Conservation (phyloP, 2,888 invertebrate genomes). For the Unio pictorum region DNA sequence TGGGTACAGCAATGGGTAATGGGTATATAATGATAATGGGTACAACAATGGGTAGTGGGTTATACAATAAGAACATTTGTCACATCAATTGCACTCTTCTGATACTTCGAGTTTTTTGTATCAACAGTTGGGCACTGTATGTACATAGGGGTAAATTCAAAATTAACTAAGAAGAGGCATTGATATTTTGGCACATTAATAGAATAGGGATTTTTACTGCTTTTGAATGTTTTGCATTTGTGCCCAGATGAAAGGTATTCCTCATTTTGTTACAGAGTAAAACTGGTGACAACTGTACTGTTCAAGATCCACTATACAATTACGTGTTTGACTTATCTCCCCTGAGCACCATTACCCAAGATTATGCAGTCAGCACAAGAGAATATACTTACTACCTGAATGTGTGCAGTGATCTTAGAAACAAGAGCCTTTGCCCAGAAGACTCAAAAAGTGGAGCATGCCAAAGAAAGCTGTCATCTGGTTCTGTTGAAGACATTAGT, state of each 20-base stretch:
- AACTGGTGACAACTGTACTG: constrained; percentile 57
- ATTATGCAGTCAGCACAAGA: constrained; percentile 49
- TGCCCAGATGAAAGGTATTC: too few species aligned
- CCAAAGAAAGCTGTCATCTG: constrained; percentile 35
- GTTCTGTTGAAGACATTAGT: neutral
- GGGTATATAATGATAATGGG: too few species aligned
- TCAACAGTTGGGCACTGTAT: too few species aligned
- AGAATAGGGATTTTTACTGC: neutral
- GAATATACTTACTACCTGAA: constrained; percentile 58
- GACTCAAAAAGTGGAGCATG: constrained; percentile 38
- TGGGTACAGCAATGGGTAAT: too few species aligned
- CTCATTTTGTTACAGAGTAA: constrained; percentile 25
- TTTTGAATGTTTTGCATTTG: too few species aligned
- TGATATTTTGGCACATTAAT: too few species aligned
- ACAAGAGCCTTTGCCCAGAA: constrained; percentile 24
- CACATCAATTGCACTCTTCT: too few species aligned
- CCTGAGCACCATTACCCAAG: constrained; percentile 41
- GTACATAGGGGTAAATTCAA: too few species aligned
- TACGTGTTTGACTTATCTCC: constrained; percentile 60
- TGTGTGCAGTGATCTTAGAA: constrained; percentile 56
- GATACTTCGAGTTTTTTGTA: too few species aligned
- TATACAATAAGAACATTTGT: too few species aligned
- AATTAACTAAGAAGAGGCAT: too few species aligned
- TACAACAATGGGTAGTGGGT: too few species aligned
- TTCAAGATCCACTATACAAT: constrained; percentile 59